Conservation (phyloP, 2,113 vertebrate genomes). For the Eulemur rufifrons region DNA sequence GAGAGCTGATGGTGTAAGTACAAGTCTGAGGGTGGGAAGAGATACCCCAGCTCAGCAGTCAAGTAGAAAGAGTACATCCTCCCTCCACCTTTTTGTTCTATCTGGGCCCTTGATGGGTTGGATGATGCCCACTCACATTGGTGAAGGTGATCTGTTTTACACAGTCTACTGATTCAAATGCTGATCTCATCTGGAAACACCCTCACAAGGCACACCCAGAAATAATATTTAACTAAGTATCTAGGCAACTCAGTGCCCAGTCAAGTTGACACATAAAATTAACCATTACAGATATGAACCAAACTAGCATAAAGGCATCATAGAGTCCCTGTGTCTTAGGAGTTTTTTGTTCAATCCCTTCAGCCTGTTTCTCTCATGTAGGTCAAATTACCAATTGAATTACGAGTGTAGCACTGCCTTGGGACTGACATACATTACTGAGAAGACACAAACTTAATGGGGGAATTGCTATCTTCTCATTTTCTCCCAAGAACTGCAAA, state of each 20-base stretch:
- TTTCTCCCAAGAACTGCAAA: conserved; percentile 29
- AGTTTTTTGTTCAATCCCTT: background rate
- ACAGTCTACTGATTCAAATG: background rate
- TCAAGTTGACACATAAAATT: background rate
- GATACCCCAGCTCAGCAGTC: too few relatives aligned
- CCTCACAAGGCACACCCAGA: background rate
- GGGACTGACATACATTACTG: background rate
- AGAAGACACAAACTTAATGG: background rate
- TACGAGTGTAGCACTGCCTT: background rate
- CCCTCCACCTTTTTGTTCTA: background rate
- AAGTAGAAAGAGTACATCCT: background rate
- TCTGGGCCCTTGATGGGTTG: background rate
- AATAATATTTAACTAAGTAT: background rate
- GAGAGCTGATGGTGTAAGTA: background rate
- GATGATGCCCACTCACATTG: too few relatives aligned
- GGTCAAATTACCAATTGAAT: background rate
- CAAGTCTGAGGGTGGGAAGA: background rate
- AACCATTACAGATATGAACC: background rate
- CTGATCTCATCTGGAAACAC: background rate
- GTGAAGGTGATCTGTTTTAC: background rate
- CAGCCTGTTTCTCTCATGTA: background rate
- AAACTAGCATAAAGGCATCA: background rate
- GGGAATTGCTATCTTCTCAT: background rate
- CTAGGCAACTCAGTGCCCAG: background rate
- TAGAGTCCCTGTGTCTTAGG: background rate